Evolutionary conservation across 2,888 invertebrate species (phyloP).

Genomic region (Cyclophora albipunctata): DNA sequence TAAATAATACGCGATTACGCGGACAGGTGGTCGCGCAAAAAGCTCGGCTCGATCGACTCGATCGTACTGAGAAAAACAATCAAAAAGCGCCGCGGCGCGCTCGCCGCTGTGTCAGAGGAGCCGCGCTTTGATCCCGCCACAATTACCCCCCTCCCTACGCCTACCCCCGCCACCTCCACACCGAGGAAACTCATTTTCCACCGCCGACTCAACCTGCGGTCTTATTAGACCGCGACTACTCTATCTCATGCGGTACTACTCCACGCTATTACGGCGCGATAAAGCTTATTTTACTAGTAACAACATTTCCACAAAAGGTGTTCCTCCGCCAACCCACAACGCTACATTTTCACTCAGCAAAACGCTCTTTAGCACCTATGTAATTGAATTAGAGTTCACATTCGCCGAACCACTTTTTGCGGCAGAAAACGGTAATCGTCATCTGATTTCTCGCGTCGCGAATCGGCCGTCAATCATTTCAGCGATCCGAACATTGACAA

Average conservation of each 20-base stretch:
- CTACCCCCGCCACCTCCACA: constrained; percentile 24
- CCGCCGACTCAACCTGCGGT: constrained; percentile 59
- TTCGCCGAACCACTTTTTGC: constrained; percentile 7
- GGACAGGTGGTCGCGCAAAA: constrained; percentile 49
- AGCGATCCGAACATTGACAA: constrained; percentile 62
- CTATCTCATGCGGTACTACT: constrained; percentile 3
- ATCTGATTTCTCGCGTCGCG: constrained; percentile 54
- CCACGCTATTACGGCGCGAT: background rate
- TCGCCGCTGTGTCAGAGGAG: constrained; percentile 42
- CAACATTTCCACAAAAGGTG: constrained; percentile 11
- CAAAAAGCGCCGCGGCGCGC: constrained; percentile 65
- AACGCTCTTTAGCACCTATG: constrained; percentile 7
- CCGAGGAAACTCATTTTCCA: constrained; percentile 72
- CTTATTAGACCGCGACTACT: constrained; percentile 53
- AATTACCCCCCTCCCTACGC: constrained; percentile 45
- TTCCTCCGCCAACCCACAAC: constrained; percentile 17
- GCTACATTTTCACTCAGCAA: constrained; percentile 7
- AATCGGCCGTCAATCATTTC: constrained; percentile 67
- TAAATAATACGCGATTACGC: constrained; percentile 53
- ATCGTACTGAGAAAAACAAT: constrained; percentile 61
- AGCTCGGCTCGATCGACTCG: constrained; percentile 40
- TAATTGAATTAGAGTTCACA: constrained; percentile 11
- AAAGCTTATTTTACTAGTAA: constrained; percentile 21
- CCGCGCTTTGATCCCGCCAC: constrained; percentile 57
- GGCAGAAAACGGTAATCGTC: constrained; percentile 9